Evolutionary conservation across 2,797 vertebrate species (phyloP).

Genomic region (Scomberomorus guttatus): DNA sequence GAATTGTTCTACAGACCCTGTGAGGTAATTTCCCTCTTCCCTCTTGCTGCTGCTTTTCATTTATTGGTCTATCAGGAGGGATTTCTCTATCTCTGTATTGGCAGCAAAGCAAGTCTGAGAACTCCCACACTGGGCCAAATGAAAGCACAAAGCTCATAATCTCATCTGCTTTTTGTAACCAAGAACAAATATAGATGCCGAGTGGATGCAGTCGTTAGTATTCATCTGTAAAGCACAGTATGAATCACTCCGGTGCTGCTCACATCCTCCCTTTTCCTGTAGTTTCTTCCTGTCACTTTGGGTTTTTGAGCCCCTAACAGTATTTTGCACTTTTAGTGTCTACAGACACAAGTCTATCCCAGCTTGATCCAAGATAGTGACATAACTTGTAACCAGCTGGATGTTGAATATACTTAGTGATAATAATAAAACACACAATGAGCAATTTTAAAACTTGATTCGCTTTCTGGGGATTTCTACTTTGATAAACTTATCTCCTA

Average conservation of each 20-base stretch:
- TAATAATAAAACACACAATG: background rate
- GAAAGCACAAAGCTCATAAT: constrained; percentile 63
- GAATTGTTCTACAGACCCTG: constrained; percentile 21
- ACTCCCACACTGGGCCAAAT: constrained; percentile 55
- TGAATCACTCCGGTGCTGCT: constrained; percentile 29
- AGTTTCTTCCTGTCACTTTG: constrained; percentile 18
- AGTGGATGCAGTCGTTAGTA: constrained; percentile 9
- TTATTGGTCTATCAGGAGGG: constrained; percentile 52
- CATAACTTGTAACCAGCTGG: background rate
- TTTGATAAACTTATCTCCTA: background rate
- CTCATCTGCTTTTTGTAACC: constrained; percentile 52
- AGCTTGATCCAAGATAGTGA: constrained; percentile 1
- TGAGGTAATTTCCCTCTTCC: constrained; percentile 40
- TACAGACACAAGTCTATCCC: background rate
- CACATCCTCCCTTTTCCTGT: constrained; percentile 1
- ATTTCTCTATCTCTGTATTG: constrained; percentile 60
- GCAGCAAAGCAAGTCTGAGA: constrained; percentile 53
- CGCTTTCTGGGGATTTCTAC: background rate
- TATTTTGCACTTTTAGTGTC: constrained; percentile 7
- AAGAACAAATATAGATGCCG: constrained; percentile 55
- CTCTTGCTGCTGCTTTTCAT: constrained; percentile 44
- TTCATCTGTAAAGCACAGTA: constrained; percentile 32
- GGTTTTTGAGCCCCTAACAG: background rate
- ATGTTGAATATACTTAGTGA: background rate
- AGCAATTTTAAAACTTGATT: background rate